These are phyloP conservation scores for Mastacembelus armatus DNA, from an alignment of 2,797 vertebrate species.

Conservation along the genomic window DNA sequence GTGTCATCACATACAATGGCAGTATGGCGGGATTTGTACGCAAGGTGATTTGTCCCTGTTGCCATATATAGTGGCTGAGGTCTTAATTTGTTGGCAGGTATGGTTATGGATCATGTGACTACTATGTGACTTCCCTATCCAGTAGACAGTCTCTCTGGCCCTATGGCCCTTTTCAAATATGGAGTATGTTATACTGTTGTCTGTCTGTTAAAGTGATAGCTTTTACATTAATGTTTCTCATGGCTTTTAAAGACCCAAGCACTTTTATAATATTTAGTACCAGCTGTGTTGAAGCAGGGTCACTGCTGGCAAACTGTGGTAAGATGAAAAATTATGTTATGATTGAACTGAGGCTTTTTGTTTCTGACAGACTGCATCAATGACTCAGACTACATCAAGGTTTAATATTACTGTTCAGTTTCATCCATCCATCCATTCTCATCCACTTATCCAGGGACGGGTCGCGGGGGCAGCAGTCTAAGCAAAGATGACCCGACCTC, in stretches of 20 bases:
- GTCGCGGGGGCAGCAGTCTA: no score
- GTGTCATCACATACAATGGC: slow-evolving; percentile 67
- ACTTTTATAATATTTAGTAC: neutral
- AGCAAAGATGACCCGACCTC: no score
- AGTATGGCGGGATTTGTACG: slow-evolving; percentile 34
- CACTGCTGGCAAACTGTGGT: neutral
- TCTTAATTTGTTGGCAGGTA: slow-evolving; percentile 38
- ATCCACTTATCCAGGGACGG: no score
- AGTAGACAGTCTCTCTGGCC: neutral
- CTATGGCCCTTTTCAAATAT: neutral
- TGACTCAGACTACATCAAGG: no score
- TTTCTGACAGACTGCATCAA: neutral
- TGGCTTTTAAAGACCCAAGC: neutral
- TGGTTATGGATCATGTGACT: slow-evolving; percentile 36
- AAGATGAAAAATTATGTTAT: neutral
- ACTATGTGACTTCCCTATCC: slow-evolving; percentile 34
- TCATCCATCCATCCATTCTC: no score
- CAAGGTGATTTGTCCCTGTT: slow-evolving; percentile 50
- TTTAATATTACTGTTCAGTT: no score
- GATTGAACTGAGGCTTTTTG: neutral
- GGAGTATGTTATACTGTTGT: neutral
- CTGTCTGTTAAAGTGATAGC: neutral
- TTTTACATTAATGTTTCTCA: neutral
- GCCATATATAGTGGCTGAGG: slow-evolving; percentile 29
- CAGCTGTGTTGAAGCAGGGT: neutral